Conservation (phyloP, 1,140 invertebrate genomes). For the Drosophila baimaii region DNA sequence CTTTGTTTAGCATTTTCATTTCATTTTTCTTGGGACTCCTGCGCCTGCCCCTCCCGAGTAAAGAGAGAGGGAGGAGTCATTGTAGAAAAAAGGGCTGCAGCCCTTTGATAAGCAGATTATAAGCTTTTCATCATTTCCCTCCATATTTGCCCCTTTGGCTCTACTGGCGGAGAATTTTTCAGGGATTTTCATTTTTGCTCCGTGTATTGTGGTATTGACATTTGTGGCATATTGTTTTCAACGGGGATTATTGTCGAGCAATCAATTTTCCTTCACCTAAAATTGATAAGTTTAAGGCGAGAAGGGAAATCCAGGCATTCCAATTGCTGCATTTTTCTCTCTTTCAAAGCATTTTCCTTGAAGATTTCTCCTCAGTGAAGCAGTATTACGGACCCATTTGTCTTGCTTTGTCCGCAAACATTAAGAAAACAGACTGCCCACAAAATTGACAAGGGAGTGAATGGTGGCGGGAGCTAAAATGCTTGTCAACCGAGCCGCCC, state of each 20-base stretch:
- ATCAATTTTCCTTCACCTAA: conserved; percentile 2
- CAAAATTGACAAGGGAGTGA: conserved; percentile 32
- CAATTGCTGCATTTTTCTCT: not conserved
- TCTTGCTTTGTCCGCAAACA: conserved; percentile 70
- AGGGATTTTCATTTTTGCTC: conserved; percentile 35
- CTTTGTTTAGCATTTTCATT: conserved; percentile 60
- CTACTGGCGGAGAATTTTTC: conserved; percentile 35
- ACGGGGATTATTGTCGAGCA: conserved; percentile 24
- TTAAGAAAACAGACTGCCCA: conserved; percentile 46
- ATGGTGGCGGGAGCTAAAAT: conserved; percentile 33
- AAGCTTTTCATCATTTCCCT: conserved; percentile 49
- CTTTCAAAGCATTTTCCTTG: conserved; percentile 18
- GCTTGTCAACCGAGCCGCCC: conserved; percentile 60
- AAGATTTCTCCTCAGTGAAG: conserved; percentile 13
- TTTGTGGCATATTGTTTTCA: conserved; percentile 65
- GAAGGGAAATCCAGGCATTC: not conserved
- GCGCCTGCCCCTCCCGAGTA: not conserved
- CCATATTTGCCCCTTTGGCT: conserved; percentile 37
- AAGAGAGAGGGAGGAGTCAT: not conserved
- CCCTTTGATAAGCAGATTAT: conserved; percentile 76
- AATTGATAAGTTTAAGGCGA: conserved; percentile 5
- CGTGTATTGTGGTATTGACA: conserved; percentile 55
- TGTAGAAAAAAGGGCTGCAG: conserved; percentile 32
- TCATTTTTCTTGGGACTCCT: conserved; percentile 44
- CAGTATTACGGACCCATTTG: conserved; percentile 52